Evolutionary conservation across 2,113 vertebrate genomes (phyloP).

Genomic region (Phalacrocorax carbo): DNA sequence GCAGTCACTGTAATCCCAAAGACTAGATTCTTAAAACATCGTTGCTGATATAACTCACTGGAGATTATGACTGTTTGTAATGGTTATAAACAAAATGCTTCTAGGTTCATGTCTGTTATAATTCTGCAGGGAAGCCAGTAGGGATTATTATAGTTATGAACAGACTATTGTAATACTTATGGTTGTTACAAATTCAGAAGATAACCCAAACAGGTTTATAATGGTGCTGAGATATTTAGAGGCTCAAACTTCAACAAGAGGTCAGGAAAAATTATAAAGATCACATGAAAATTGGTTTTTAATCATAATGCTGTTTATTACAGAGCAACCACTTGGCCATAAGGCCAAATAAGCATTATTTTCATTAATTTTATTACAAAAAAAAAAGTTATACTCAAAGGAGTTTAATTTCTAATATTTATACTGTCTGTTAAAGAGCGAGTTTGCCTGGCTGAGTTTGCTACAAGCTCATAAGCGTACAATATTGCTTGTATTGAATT

Average conservation of each 20-base stretch:
- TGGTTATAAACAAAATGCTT: background rate
- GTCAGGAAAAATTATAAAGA: background rate
- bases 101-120: background rate
- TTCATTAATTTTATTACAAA: background rate
- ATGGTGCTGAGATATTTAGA: background rate
- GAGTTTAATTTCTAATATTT: background rate
- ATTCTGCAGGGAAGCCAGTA: background rate
- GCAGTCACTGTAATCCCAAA: background rate
- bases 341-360: background rate
- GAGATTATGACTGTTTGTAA: background rate
- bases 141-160: background rate
- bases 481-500: background rate
- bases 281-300: background rate
- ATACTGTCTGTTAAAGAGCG: background rate
- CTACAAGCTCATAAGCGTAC: background rate
- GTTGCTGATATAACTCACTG: background rate
- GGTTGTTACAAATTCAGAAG: constrained; percentile 7
- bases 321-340: background rate
- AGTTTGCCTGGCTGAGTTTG: background rate
- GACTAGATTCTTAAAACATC: background rate
- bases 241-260: background rate
- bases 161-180: background rate
- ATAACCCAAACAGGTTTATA: background rate
- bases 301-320: background rate
- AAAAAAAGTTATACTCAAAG: background rate